These are phyloP conservation scores for Polyergus mexicanus DNA, from an alignment of 1,140 invertebrate genomes.

Conservation along the genomic window DNA sequence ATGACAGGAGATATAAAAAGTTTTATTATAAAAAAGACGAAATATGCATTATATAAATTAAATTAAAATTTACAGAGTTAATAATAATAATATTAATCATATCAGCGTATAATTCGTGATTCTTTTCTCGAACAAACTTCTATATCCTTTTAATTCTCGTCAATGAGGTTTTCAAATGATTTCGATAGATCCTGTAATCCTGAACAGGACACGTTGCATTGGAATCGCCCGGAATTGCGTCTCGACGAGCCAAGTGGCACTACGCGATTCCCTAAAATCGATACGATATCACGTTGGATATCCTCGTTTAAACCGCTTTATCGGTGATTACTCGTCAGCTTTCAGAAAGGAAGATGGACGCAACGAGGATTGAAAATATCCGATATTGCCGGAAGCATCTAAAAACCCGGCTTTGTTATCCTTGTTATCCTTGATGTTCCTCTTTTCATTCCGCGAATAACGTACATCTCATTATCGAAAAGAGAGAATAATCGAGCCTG, in stretches of 20 bases:
- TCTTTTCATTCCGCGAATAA: not conserved
- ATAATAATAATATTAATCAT: constrained; percentile 28
- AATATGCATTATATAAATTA: not conserved
- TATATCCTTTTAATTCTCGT: not conserved
- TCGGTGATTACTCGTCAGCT: constrained; percentile 62
- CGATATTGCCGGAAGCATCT: not conserved
- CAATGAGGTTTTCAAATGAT: constrained; percentile 11
- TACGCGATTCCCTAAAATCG: constrained; percentile 64
- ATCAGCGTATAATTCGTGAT: not conserved
- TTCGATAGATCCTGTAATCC: constrained; percentile 33
- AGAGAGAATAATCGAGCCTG: constrained; percentile 23
- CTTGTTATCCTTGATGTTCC: constrained; percentile 22
- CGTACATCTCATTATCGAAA: constrained; percentile 31
- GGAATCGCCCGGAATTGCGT: constrained; percentile 55
- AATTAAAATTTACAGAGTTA: constrained; percentile 14
- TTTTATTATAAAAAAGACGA: not conserved
- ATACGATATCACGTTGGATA: constrained; percentile 64
- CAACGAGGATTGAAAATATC: constrained; percentile 13
- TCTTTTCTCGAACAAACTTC: not conserved
- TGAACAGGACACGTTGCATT: constrained; percentile 6
- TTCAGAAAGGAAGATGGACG: constrained; percentile 38
- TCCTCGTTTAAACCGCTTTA: constrained; percentile 65
- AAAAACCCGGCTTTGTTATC: constrained; percentile 36
- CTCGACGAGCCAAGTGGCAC: constrained; percentile 35
- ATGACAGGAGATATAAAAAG: not conserved